Evolutionary conservation across 2,797 vertebrate species (phyloP), one percentile per base, ranked within the genome.

Genomic region (Microctenopoma stevenorrisi): DNA sequence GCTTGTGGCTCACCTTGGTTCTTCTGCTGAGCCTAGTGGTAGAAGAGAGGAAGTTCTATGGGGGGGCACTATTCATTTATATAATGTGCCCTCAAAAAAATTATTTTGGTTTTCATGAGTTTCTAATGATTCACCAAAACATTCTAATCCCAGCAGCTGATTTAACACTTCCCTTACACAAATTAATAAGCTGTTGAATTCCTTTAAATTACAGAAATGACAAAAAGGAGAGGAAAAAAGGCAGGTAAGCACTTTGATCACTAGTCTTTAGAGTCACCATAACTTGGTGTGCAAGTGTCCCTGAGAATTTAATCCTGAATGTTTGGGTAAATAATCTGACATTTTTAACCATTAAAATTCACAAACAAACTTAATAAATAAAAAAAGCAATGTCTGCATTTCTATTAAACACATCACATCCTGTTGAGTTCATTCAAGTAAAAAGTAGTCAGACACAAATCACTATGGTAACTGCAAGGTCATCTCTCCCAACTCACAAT

Each of bases 1-100:
- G 95, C 92, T 0, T 84, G 3, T 0, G 93, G 93, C 66, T 96
- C 96, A 8, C 94, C 93, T 55, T 94, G 94, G 68, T 90, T 85
- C 72, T 97, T 98, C 94, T 96, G 93, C 63, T 57, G 87, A 59
- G 78, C 40, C 69, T 90, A 52, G 6, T 82, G 5, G 63, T 5
- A 2, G 9, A 64, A 76, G 25, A 74, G 33, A 70, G 4, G 4
- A 11, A 50, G 25, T 69, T 75, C 0, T 68, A 72, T 3, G 1
- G 7, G 5, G 13, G 0, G 30, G 30, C 30, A 11, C n/a, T 38
- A 14, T 4, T 35, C 8, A 6, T 64, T 38, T 22, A 48, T 25
- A 5, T 0, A 13, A 13, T 8, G 11, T 40, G 7, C 42, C 22
- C 30, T 18, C 7, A 22, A 22, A 22, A 22, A 22, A 22, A 22